A percentile compares a stretch with the other conserved stretches of the same genome.
These are phyloP conservation scores for Nephrotoma appendiculata DNA, from an alignment of 2,888 invertebrate genomes.

Conservation along the genomic window DNA sequence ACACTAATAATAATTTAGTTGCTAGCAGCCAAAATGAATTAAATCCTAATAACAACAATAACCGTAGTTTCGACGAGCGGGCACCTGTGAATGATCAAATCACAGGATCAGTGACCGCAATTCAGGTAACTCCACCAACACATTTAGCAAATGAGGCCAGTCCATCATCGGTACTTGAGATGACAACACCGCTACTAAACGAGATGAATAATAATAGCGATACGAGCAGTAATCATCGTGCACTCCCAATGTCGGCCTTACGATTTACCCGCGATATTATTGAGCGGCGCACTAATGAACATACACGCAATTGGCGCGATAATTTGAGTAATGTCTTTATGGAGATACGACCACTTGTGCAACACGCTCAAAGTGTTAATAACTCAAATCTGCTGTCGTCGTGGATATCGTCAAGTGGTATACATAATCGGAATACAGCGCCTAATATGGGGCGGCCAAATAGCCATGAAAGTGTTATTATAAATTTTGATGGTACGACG, in stretches of 20 bases:
- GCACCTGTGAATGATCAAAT: not conserved
- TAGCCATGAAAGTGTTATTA: constrained; percentile 3
- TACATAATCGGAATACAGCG: not conserved
- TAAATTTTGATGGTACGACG: constrained; percentile 5
- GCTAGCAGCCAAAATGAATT: not conserved
- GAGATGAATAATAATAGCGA: not conserved
- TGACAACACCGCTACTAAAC: not conserved
- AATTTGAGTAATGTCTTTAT: constrained; percentile 10
- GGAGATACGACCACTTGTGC: constrained; percentile 8
- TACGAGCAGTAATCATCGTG: not conserved
- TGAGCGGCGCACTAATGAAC: not conserved
- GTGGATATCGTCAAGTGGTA: not conserved
- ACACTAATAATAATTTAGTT: not conserved
- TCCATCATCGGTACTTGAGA: not conserved
- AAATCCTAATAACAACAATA: not conserved
- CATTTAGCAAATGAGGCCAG: not conserved
- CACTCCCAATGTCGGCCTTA: not conserved
- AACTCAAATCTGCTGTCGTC: not conserved
- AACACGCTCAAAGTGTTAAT: constrained; percentile 8
- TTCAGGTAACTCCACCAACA: not conserved
- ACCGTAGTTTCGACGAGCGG: not conserved
- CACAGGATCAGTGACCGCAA: not conserved
- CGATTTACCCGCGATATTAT: constrained; percentile 4
- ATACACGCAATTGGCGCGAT: constrained; percentile 7
- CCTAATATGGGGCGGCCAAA: not conserved